These are phyloP conservation scores for Hippopotamus amphibius DNA, from an alignment of 2,113 vertebrate genomes.

Conservation along the genomic window DNA sequence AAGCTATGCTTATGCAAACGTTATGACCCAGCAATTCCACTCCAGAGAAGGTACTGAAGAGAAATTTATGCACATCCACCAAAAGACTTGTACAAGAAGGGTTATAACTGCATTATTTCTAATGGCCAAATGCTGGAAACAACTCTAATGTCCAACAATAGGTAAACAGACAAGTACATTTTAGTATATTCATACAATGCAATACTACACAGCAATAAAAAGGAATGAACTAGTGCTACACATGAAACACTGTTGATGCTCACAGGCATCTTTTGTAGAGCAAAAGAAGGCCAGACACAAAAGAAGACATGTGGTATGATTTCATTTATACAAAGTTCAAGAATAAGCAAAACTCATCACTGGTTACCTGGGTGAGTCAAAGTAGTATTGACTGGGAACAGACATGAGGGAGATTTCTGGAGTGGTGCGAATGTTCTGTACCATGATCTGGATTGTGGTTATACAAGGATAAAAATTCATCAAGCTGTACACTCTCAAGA, in stretches of 20 bases:
- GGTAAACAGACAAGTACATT: neutral
- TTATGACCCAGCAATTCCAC: neutral
- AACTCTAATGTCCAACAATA: neutral
- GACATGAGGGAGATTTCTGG: neutral
- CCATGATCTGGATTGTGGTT: neutral
- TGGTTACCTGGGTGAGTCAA: neutral
- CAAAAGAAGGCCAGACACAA: neutral
- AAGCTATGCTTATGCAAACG: neutral
- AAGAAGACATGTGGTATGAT: neutral
- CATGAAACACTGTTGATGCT: neutral
- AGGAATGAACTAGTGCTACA: neutral
- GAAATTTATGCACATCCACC: neutral
- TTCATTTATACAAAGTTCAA: slow-evolving; percentile 36
- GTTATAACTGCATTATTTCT: neutral
- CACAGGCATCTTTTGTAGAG: neutral
- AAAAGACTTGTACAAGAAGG: neutral
- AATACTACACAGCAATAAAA: neutral
- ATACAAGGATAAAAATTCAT: neutral
- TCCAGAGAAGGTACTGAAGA: neutral
- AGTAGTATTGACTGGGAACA: neutral
- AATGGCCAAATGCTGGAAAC: neutral
- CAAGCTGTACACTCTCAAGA: neutral
- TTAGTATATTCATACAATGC: neutral
- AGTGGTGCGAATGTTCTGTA: neutral
- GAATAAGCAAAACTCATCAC: neutral